These are phyloP conservation scores for Labrus mixtus DNA, from an alignment of 2,113 vertebrate species.

Conservation along the genomic window DNA sequence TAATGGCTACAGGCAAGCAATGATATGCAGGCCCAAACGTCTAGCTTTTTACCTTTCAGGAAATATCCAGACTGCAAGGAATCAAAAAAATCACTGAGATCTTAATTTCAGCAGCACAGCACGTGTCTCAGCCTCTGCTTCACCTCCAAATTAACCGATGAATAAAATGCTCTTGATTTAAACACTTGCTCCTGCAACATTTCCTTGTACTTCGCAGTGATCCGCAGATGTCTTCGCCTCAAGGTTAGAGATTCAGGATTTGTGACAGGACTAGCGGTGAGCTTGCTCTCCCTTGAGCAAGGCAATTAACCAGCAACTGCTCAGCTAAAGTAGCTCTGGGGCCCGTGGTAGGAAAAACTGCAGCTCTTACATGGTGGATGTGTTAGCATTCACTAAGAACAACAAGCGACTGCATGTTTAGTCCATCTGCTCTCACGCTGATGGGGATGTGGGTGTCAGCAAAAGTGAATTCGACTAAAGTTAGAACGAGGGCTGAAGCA, in stretches of 20 bases:
- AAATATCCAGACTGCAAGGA: slow-evolving; percentile 25
- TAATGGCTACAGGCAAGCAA: slow-evolving; percentile 12
- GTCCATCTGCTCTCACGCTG: slow-evolving; percentile 41
- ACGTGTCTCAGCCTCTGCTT: neutral
- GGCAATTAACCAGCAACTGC: slow-evolving; percentile 54
- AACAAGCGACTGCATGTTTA: slow-evolving; percentile 11
- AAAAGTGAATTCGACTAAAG: slow-evolving; percentile 19
- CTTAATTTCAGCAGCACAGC: neutral
- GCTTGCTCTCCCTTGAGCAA: slow-evolving; percentile 47
- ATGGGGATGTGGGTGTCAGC: slow-evolving; percentile 16
- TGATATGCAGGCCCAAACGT: slow-evolving; percentile 13
- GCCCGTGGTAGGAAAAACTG: neutral
- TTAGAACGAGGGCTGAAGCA: slow-evolving; percentile 4
- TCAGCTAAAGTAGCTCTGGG: slow-evolving; percentile 22
- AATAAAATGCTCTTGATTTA: slow-evolving; percentile 14
- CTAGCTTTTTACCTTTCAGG: slow-evolving; percentile 29
- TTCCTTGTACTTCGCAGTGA: slow-evolving; percentile 1
- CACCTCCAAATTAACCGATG: slow-evolving; percentile 20
- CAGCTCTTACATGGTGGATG: slow-evolving; percentile 3
- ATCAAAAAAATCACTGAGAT: slow-evolving; percentile 19
- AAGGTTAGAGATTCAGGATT: slow-evolving; percentile 27
- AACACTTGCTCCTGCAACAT: slow-evolving; percentile 13
- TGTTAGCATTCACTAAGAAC: slow-evolving; percentile 17
- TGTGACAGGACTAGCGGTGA: slow-evolving; percentile 5
- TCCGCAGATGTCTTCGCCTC: slow-evolving; percentile 28